These are phyloP conservation scores for Heliconius melpomene DNA, from an alignment of 1,140 invertebrate species.

Conservation along the genomic window DNA sequence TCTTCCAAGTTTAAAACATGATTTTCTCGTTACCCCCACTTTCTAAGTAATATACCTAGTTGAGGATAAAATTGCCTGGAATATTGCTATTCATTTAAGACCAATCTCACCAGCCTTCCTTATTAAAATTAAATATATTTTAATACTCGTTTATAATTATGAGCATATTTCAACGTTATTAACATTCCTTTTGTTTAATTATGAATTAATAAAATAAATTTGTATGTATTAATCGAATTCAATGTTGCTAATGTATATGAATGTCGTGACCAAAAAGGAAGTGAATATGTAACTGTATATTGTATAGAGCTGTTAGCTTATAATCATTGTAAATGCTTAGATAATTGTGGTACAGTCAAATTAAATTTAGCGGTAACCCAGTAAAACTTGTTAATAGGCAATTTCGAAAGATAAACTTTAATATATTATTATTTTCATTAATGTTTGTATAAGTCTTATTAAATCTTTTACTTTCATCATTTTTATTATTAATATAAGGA, in stretches of 20 bases:
- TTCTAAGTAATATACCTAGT: conserved; percentile 12
- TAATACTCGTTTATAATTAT: not conserved
- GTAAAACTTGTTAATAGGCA: not conserved
- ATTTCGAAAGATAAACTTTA: not conserved
- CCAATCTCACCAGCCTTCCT: not conserved
- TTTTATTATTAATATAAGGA: too few species aligned
- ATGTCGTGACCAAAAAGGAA: conserved; percentile 21
- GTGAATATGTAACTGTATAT: conserved; percentile 34
- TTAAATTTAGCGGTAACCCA: not conserved
- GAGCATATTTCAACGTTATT: not conserved
- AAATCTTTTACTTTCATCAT: too few species aligned
- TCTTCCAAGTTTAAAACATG: conserved; percentile 50
- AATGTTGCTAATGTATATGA: conserved; percentile 21
- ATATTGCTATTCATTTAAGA: conserved; percentile 4
- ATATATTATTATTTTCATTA: not conserved
- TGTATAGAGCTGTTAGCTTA: conserved; percentile 39
- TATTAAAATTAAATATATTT: conserved; percentile 1
- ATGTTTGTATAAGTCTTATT: not conserved
- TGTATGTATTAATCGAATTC: conserved; percentile 1
- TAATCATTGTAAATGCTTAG: conserved; percentile 46
- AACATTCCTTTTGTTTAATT: not conserved
- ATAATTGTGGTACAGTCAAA: conserved; percentile 23
- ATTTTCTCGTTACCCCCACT: conserved; percentile 40
- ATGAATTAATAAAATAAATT: not conserved
- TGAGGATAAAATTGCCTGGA: conserved; percentile 9